phyloP scores from a whole-genome alignment of 2,113 vertebrate genomes.

The Smithornis capensis region DNA sequence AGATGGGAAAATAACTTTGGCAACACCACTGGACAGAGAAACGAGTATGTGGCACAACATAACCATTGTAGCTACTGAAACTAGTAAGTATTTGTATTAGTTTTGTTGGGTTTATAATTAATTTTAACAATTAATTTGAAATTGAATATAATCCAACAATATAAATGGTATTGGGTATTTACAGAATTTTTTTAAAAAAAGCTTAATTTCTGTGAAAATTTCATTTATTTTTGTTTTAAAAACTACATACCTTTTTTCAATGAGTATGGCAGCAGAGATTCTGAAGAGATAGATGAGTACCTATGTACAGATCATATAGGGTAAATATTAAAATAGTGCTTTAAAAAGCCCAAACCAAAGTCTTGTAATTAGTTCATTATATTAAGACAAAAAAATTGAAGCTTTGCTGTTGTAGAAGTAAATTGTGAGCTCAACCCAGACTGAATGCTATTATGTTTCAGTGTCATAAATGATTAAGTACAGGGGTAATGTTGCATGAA shows the following conservation, averaged over 20 bases:
- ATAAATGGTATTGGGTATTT: not conserved
- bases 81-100: slow-evolving; percentile 82
- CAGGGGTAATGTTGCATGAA: not conserved
- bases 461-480: not conserved
- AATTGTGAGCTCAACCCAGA: not conserved
- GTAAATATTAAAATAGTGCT: not conserved
- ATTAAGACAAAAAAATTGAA: not conserved
- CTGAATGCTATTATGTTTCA: not conserved
- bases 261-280: not conserved
- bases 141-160: not conserved
- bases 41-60: slow-evolving; percentile 96
- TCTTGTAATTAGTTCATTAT: not conserved
- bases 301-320: not conserved
- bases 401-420: not conserved
- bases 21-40: slow-evolving; percentile 93
- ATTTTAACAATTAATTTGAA: not conserved
- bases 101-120: not conserved
- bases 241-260: not conserved
- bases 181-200: not conserved
- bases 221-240: not conserved
- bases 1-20: slow-evolving; percentile 93
- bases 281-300: not conserved
- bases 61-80: slow-evolving; percentile 95
- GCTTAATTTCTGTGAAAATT: not conserved
- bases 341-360: not conserved